Conservation (phyloP, 37 sponge, comb jelly and placozoan genomes). For the Chondrilla cf. caribensis region DNA sequence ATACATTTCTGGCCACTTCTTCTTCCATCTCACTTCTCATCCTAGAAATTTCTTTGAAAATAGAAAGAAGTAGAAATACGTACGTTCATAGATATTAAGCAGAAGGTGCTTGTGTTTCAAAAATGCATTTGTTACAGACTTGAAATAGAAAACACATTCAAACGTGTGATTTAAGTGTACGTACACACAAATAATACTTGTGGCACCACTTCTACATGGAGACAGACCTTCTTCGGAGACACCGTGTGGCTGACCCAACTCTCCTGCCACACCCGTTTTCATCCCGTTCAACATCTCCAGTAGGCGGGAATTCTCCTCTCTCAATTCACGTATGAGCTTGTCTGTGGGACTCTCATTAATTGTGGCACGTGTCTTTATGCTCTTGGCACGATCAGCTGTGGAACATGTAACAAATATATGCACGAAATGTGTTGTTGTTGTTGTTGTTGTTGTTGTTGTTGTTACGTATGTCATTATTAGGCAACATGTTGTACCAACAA, state of each 20-base stretch:
- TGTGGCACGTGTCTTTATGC: slow-evolving; percentile 61
- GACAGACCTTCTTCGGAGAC: slow-evolving; percentile 32
- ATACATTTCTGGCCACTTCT: slow-evolving; percentile 43
- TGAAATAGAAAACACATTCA: too few species aligned
- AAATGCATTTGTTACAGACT: too few species aligned
- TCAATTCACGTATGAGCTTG: slow-evolving; percentile 61
- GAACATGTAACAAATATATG: not conserved
- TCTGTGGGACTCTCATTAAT: slow-evolving; percentile 77
- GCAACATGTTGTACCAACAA: not conserved
- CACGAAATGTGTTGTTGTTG: not conserved
- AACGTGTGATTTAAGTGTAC: not conserved
- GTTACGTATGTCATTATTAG: too few species aligned
- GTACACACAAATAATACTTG: not conserved
- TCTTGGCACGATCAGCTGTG: slow-evolving; percentile 71
- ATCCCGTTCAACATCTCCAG: slow-evolving; percentile 48
- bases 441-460: too few species aligned
- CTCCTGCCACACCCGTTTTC: not conserved
- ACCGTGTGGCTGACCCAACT: slow-evolving; percentile 1
- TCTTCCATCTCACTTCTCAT: slow-evolving; percentile 59
- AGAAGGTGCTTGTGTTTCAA: too few species aligned
- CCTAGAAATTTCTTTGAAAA: slow-evolving; percentile 33
- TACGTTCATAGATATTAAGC: not conserved
- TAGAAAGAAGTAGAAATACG: not conserved
- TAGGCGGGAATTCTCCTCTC: slow-evolving; percentile 68
- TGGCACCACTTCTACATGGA: not conserved